Evolutionary conservation across 2,797 vertebrate species (phyloP).

Genomic region (Alosa sapidissima): DNA sequence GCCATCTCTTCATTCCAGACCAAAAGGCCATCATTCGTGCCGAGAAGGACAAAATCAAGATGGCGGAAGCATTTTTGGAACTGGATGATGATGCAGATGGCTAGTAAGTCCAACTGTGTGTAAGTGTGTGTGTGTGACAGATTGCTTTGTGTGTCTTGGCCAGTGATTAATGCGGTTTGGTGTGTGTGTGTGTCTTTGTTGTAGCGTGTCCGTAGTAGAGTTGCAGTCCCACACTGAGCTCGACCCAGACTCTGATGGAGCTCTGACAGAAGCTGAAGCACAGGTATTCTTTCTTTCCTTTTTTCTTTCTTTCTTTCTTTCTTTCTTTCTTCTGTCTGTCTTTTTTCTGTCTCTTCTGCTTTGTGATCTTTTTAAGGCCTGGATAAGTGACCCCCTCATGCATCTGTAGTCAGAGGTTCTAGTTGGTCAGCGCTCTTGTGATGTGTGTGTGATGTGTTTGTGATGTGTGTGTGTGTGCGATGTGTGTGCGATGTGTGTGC

Average conservation of each 20-base stretch:
- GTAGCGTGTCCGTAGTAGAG: slow-evolving; percentile 79
- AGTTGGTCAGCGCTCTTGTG: not conserved
- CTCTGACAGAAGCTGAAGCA: slow-evolving; percentile 79
- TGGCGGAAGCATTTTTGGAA: slow-evolving; percentile 79
- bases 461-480: too few relatives aligned
- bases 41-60: slow-evolving; percentile 76
- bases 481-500: too few relatives aligned
- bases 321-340: not conserved
- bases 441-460: not conserved
- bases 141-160: slow-evolving; percentile 10
- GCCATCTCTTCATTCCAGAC: slow-evolving; percentile 66
- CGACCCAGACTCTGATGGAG: slow-evolving; percentile 78
- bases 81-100: slow-evolving; percentile 84
- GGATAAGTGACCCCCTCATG: not conserved
- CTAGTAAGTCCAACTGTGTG: slow-evolving; percentile 71
- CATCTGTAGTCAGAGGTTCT: not conserved
- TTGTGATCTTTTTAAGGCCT: not conserved
- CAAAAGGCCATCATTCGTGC: slow-evolving; percentile 72
- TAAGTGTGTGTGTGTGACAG: not conserved
- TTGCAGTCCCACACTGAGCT: slow-evolving; percentile 83
- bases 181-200: slow-evolving; percentile 29
- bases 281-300: slow-evolving; percentile 69
- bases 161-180: not conserved
- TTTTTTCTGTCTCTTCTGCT: not conserved
- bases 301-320: slow-evolving; percentile 31